Base-by-base conservation (phyloP, 2,113 vertebrate species). In the Mustela nigripes region DNA sequence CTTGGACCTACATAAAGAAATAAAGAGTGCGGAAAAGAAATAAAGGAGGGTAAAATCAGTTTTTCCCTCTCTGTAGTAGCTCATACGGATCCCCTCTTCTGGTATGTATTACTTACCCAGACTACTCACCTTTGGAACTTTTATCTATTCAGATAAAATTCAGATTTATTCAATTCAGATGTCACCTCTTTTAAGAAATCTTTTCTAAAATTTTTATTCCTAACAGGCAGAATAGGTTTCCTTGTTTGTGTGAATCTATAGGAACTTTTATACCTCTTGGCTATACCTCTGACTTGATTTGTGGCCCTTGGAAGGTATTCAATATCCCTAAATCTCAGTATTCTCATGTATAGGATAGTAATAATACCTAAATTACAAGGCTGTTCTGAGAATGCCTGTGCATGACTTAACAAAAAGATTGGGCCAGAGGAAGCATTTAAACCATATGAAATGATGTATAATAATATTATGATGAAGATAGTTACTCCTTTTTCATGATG, bases 371-470 rank as follows among this genome's bases (percentile, higher is more conserved):
- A 9, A 71, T 63, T 83, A 62, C 11, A 56, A 22, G 8, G 12
- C 28, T 91, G 2, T 91, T 92, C 45, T 73, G 67, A 94, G n/a
- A 89, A 89, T 31, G 26, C 3, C 50, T 84, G 4, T 63, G 60
- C 88, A 84, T 79, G 94, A 84, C 11, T 65, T 79, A 91, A 80
- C 45, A 84, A 31, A 89, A 53, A 89, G 31, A 71, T 39, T 26
- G 22, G 36, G 48, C 71, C 53, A 83, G 22, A 92, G 78, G 92
- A 96, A 89, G 26, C 62, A 88, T 79, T 94, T 83, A 79, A 96
- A 71, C 18, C 21, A 79, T 65, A 39, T 83, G 71, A 95, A 84
- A 63, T 84, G n/a, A 79, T 84, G 15, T 82, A 48, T 62, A 91
- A 81, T 69, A 39, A 36, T 83, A 31, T 65, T 87, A 53, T 92